Evolutionary conservation across 2,888 invertebrate species (phyloP), one percentile per base, ranked within the genome.

Genomic region (Sinopyrophorus schimmeli): DNA sequence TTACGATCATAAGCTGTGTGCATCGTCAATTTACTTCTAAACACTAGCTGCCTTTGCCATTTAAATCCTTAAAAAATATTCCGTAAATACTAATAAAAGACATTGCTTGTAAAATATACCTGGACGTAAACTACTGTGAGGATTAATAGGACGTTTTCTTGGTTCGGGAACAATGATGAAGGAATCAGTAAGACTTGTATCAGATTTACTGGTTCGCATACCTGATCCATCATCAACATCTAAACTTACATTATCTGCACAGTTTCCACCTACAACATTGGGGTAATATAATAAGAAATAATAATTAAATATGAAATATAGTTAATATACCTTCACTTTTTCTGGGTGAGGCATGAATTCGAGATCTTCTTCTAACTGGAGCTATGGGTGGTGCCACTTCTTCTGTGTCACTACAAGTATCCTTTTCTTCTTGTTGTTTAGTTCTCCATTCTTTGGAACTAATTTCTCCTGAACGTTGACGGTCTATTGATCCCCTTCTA

Each of bases 1-100:
- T 94, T 92, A 26, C 97, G 81, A 76, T 96, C 95, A 74, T 90
- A 95, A 47, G 95, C 94, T 43, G 95, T 96, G 73, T 96, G 95
- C 96, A 97, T 96, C 7, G 96, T 97, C 60, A 98, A 76, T 77
- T 96, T 95, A 69, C 93, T 94, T 66, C 95, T 83, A 69, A 95
- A 91, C 49, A 94, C 86, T 58, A 97, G 77, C 67, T 95, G 93
- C 47, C 93, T 83, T 71, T 87, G 86, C 97, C 97, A 97, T 63
- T 84, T 85, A 69, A 90, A 89, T 38, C 90, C 86, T 81, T 57
- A 27, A 63, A 65, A 5, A 7, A 11, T n/a, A 32, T 21, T 5
- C 3, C 3, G 9, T 3, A 26, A 26, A 26, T 9, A 26, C 5
- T 26, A 24, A 3, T 10, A 24, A 24, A 24, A 24, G 20, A 20